A percentile compares a stretch with the other conserved stretches of the same genome.
Evolutionary conservation across 2,888 invertebrate species (phyloP).

Genomic region (Mythimna ferrago): DNA sequence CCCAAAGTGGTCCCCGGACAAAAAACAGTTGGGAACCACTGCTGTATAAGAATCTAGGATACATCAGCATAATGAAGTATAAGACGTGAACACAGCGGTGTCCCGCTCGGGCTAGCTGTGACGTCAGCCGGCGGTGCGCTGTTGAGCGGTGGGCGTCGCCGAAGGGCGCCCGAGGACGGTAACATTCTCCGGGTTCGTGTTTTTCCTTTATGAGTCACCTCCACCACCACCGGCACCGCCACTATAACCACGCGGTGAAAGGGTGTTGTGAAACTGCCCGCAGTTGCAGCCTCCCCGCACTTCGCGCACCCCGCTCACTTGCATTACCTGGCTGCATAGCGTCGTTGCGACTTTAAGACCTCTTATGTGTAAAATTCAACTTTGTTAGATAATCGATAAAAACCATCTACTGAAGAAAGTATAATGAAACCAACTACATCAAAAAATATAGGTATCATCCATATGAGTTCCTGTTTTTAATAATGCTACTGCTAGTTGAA

Average conservation of each 20-base stretch:
- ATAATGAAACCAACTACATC: no score
- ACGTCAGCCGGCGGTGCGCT: constrained; percentile 13
- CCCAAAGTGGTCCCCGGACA: no score
- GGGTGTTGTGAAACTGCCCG: constrained; percentile 70
- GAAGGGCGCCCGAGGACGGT: constrained; percentile 61
- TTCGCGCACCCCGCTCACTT: constrained; percentile 9
- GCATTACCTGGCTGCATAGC: not conserved
- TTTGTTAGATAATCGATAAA: no score
- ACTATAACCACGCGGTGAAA: constrained; percentile 65
- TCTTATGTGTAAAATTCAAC: no score
- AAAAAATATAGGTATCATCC: no score
- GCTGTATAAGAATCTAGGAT: not conserved
- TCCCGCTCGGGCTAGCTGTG: not conserved
- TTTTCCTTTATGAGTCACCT: constrained; percentile 66
- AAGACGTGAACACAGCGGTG: not conserved
- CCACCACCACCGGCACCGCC: constrained; percentile 23
- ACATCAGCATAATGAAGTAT: no score
- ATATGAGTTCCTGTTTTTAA: no score
- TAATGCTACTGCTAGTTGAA: no score
- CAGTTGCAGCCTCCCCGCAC: not conserved
- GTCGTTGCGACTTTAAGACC: no score
- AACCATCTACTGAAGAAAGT: no score
- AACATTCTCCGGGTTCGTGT: constrained; percentile 63
- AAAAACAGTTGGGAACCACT: no score
- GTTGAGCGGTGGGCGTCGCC: constrained; percentile 12